Evolutionary conservation across 2,888 invertebrate genomes (phyloP).

Genomic region (Gasteruption jaculator): DNA sequence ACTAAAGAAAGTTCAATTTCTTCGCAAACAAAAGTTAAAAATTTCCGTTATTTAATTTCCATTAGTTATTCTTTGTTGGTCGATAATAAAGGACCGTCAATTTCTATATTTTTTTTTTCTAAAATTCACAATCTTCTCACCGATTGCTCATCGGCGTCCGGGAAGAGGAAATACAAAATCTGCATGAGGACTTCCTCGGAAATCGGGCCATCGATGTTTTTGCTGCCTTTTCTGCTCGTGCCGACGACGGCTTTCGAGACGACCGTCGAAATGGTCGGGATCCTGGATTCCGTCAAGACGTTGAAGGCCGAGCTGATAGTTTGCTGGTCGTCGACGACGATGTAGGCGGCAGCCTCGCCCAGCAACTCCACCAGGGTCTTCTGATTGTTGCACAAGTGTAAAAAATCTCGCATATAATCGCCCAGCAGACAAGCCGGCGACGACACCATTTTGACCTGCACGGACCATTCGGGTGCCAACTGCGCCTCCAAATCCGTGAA

Average conservation of each 20-base stretch:
- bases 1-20: not conserved
- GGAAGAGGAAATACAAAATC: slow-evolving; percentile 79
- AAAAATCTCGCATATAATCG: slow-evolving; percentile 69
- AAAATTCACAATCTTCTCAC: slow-evolving; percentile 38
- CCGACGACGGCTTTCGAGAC: slow-evolving; percentile 57
- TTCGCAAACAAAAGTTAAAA: not conserved
- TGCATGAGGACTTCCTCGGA: slow-evolving; percentile 70
- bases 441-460: slow-evolving; percentile 63
- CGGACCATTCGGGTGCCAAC: slow-evolving; percentile 76
- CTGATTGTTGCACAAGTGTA: slow-evolving; percentile 61
- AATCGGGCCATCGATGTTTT: slow-evolving; percentile 71
- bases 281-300: slow-evolving; percentile 72
- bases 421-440: slow-evolving; percentile 72
- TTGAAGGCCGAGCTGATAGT: slow-evolving; percentile 52
- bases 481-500: slow-evolving; percentile 85
- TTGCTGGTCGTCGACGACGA: slow-evolving; percentile 44
- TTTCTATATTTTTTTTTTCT: too few relatives aligned
- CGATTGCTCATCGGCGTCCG: slow-evolving; percentile 73
- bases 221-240: slow-evolving; percentile 50
- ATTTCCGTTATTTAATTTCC: too few relatives aligned
- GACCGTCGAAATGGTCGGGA: slow-evolving; percentile 62
- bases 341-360: slow-evolving; percentile 52
- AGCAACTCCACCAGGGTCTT: slow-evolving; percentile 55
- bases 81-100: too few relatives aligned
- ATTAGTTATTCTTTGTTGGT: too few relatives aligned